These are phyloP conservation scores for Drosophila azteca DNA, from an alignment of 1,140 invertebrate genomes.

Conservation along the genomic window DNA sequence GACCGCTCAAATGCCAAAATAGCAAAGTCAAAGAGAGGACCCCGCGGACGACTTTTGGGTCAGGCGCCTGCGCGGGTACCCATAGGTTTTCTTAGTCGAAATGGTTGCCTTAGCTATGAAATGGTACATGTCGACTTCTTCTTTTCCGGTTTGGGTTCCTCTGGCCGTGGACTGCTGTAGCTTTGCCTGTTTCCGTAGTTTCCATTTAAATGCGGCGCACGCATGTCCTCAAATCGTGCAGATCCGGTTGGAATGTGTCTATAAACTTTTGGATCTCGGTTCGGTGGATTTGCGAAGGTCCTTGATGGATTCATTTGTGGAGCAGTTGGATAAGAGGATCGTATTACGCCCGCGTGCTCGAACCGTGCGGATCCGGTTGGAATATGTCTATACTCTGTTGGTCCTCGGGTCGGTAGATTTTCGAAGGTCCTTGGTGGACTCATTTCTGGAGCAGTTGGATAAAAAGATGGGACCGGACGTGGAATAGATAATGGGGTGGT, in stretches of 20 bases:
- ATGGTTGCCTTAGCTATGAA: constrained; percentile 47
- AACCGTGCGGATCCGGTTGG: constrained; percentile 35
- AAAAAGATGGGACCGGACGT: too few species aligned
- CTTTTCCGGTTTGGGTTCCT: constrained; percentile 9
- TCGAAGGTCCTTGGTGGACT: neutral
- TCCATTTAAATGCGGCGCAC: constrained; percentile 14
- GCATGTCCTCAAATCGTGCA: constrained; percentile 20
- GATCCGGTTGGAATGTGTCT: constrained; percentile 29
- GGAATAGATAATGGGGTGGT: too few species aligned
- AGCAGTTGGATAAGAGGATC: too few species aligned
- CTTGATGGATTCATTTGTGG: too few species aligned
- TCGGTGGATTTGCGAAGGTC: too few species aligned
- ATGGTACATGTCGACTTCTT: constrained; percentile 47
- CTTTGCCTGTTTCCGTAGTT: neutral
- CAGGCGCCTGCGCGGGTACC: constrained; percentile 18
- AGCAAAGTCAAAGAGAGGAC: constrained; percentile 57
- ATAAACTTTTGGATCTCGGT: constrained; percentile 8
- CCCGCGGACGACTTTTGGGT: constrained; percentile 7
- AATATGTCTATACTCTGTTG: constrained; percentile 29
- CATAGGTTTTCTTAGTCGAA: constrained; percentile 29
- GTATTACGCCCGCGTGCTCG: neutral
- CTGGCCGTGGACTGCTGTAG: too few species aligned
- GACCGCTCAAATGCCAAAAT: constrained; percentile 35
- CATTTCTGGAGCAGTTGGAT: too few species aligned
- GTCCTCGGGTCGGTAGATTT: neutral